Conservation (phyloP, 2,888 invertebrate genomes). For the Physocephala rufipes region DNA sequence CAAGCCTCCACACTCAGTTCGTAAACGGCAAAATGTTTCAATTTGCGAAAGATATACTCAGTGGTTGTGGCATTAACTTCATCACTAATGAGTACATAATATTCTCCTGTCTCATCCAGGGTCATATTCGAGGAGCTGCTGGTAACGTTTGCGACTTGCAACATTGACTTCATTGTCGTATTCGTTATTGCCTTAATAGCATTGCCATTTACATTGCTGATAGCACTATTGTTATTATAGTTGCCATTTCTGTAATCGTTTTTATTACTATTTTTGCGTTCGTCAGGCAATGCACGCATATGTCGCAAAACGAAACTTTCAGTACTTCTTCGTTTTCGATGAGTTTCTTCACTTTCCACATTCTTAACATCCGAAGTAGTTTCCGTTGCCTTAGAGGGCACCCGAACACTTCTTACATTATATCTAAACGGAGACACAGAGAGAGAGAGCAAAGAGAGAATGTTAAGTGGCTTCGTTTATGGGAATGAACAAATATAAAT, state of each 20-base stretch:
- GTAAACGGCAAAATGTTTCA: constrained; percentile 83
- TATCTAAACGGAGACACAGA: constrained; percentile 34
- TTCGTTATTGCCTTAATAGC: constrained; percentile 20
- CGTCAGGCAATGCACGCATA: constrained; percentile 47
- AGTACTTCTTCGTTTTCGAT: constrained; percentile 43
- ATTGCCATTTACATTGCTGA: constrained; percentile 1
- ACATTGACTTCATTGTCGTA: constrained; percentile 19
- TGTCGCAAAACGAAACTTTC: constrained; percentile 55
- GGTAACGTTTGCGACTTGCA: constrained; percentile 36
- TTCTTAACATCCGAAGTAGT: background rate
- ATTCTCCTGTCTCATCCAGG: constrained; percentile 48
- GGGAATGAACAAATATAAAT: background rate
- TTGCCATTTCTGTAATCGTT: no score
- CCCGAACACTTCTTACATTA: background rate
- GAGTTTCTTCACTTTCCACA: constrained; percentile 3
- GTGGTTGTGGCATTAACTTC: constrained; percentile 57
- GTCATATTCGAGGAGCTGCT: constrained; percentile 47
- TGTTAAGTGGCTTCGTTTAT: background rate
- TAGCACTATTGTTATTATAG: no score
- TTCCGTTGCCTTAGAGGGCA: background rate
- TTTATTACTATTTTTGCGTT: background rate
- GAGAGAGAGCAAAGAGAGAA: background rate
- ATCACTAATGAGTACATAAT: constrained; percentile 48
- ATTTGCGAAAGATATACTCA: constrained; percentile 69
- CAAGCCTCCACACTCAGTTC: constrained; percentile 81